Evolutionary conservation across 64 coral and sea anemone species (phyloP), one percentile per base, ranked within the genome.

Genomic region (Montipora sp.): DNA sequence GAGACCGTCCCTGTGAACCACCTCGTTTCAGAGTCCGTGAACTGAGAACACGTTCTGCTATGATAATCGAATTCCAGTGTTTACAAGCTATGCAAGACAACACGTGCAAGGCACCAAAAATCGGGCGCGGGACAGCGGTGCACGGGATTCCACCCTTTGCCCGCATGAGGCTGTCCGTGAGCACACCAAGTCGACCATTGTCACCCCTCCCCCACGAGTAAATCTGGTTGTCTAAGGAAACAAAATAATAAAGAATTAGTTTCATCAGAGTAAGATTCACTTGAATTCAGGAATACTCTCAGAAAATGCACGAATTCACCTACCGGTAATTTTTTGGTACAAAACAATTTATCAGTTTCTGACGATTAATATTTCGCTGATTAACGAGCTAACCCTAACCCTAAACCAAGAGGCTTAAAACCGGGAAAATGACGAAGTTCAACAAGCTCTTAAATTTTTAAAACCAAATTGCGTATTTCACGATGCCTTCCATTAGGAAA

Each of bases 131-230:
- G 47, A 96, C 76, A 73, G 98, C 91, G 18, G 94, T 99, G 49
- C 94, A 93, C 48, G 98, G 95, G 60, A 96, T 81, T 19, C 92
- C 92, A 45, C 81, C 94, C 50, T 94, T 95, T 14, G 88, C 91
- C 63, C 93, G 93, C 3, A 59, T 50, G 15, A 96, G 84, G 18
- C 83, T 94, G 49, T 93, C 98, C 8, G 94, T 93, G n/a, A 93
- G 59, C 7, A 95, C 91, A 3, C 96, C 96, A 12, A 98, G 93
- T 7, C 93, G 92, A 77, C 96, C 96, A 81, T 95, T 95, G 87
- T 98, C 96, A 73, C 90, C 96, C 76, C 96, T 88, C 51, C 96
- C 96, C 96, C 96, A 98, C 4, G 96, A 92, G 88, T 95, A 98
- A 45, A 98, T 92, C 80, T 87, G 82, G 75, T 98, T 98, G 49